phyloP scores from a whole-genome alignment of 2,888 invertebrate genomes.

The Drosophila koepferae region DNA sequence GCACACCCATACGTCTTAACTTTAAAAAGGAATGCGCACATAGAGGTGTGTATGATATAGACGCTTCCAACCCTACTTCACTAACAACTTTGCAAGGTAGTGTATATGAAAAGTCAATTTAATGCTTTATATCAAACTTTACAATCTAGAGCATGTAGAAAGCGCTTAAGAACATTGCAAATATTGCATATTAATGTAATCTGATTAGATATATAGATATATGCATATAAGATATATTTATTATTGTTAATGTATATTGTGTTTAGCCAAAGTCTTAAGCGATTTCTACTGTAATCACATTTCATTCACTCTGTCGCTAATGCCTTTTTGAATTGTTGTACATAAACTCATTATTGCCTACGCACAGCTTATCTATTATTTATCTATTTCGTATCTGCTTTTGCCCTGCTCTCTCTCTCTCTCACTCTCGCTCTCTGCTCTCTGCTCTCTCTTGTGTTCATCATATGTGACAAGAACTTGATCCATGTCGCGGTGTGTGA shows the following conservation, averaged over 20 bases:
- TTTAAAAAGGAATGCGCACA: slow-evolving; percentile 97
- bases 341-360: background rate
- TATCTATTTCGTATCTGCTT: background rate
- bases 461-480: too few relatives aligned
- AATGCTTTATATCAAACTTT: slow-evolving; percentile 60
- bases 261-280: slow-evolving; percentile 35
- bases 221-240: background rate
- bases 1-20: slow-evolving; percentile 94
- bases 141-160: slow-evolving; percentile 16
- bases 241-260: background rate
- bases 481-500: too few relatives aligned
- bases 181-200: too few relatives aligned
- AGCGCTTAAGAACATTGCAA: slow-evolving; percentile 23
- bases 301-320: slow-evolving; percentile 37
- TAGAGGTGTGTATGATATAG: slow-evolving; percentile 92
- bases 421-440: background rate
- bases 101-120: slow-evolving; percentile 82
- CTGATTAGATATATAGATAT: background rate
- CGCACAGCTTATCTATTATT: background rate
- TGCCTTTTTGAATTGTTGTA: slow-evolving; percentile 4
- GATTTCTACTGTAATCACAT: slow-evolving; percentile 32
- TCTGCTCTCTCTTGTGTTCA: background rate
- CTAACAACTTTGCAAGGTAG: slow-evolving; percentile 85
- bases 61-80: slow-evolving; percentile 85
- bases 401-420: slow-evolving; percentile 3